A percentile compares a stretch with the other conserved stretches of the same genome.
phyloP scores from a whole-genome alignment of 2,797 vertebrate species.

The Siniperca scherzeri region DNA sequence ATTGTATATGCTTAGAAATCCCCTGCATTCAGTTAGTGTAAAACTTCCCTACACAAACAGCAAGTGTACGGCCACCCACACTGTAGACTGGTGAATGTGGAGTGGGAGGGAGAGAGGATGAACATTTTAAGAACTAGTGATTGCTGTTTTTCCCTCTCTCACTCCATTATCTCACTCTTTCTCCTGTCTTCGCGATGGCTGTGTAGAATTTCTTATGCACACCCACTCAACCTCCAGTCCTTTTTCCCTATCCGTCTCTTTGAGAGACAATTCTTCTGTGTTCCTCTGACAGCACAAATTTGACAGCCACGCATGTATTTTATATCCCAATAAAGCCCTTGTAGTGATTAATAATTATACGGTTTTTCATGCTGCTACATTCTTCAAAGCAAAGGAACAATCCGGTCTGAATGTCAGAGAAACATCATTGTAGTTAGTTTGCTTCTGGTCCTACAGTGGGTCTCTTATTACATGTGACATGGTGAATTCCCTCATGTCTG shows the following conservation, averaged over 20 bases:
- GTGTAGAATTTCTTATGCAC: constrained; percentile 42
- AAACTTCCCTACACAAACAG: constrained; percentile 57
- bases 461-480: constrained; percentile 35
- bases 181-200: constrained; percentile 38
- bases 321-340: constrained; percentile 8
- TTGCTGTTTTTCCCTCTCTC: constrained; percentile 28
- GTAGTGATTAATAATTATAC: constrained; percentile 12
- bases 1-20: constrained; percentile 29
- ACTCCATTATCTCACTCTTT: constrained; percentile 38
- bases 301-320: constrained; percentile 29
- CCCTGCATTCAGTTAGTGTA: constrained; percentile 50
- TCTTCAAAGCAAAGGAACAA: constrained; percentile 19
- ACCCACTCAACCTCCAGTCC: constrained; percentile 39
- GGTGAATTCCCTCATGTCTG: constrained; percentile 36
- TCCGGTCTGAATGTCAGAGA: constrained; percentile 32
- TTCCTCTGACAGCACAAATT: constrained; percentile 20
- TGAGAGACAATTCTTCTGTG: constrained; percentile 34
- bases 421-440: constrained; percentile 32
- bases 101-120: constrained; percentile 63
- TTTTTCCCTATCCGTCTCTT: constrained; percentile 19
- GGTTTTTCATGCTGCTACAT: constrained; percentile 3
- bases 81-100: constrained; percentile 48
- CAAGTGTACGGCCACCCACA: constrained; percentile 69
- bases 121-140: constrained; percentile 56
- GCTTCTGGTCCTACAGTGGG: constrained; percentile 20